These are phyloP conservation scores for Sarcophaga caerulescens DNA, from an alignment of 2,888 invertebrate species.

Conservation along the genomic window DNA sequence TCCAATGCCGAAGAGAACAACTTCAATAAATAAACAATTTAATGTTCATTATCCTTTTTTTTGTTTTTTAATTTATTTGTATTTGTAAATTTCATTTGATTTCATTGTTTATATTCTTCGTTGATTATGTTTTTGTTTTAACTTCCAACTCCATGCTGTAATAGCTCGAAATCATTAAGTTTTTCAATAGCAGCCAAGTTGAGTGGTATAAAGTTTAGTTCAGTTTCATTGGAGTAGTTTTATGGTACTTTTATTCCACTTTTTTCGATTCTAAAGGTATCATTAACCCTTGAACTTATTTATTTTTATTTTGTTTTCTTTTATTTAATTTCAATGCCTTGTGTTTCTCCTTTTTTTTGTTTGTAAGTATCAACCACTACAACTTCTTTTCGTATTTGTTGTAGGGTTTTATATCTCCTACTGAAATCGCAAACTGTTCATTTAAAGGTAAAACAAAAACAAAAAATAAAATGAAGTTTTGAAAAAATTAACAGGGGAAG, in stretches of 20 bases:
- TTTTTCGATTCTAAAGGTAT: constrained; percentile 27
- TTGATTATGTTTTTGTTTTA: no score
- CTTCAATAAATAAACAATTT: constrained; percentile 26
- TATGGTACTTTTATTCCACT: constrained; percentile 1
- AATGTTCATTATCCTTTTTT: constrained; percentile 18
- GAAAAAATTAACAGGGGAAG: constrained; percentile 3
- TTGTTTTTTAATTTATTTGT: neutral
- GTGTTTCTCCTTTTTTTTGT: neutral
- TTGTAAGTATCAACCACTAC: constrained; percentile 38
- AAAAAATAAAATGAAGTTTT: neutral
- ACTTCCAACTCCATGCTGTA: constrained; percentile 11
- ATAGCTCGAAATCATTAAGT: constrained; percentile 48
- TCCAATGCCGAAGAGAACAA: neutral
- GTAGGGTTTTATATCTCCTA: constrained; percentile 33
- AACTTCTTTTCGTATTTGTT: constrained; percentile 47
- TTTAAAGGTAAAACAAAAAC: constrained; percentile 54
- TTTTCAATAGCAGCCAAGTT: neutral
- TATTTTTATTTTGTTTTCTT: neutral
- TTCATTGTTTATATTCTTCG: neutral
- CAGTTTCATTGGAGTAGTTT: constrained; percentile 22
- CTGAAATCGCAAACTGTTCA: constrained; percentile 56
- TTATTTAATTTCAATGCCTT: neutral
- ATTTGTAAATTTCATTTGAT: neutral
- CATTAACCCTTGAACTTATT: constrained; percentile 59
- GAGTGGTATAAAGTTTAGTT: neutral